Base-by-base conservation (phyloP, 2,888 invertebrate species). In the Idaea dimidiata region DNA sequence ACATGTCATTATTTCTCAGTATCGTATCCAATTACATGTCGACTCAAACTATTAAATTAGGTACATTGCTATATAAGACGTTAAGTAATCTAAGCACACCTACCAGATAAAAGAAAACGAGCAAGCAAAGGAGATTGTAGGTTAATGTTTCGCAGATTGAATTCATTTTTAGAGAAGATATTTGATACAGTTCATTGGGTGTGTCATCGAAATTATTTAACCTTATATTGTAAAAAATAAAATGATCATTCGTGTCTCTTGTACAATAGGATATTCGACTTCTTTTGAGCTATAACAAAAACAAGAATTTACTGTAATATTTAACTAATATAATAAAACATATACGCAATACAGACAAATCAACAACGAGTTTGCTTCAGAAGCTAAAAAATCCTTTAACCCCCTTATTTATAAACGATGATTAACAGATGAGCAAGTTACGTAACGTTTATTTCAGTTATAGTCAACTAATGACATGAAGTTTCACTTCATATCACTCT, bases 151-250 rank as follows among this genome's bases (percentile, higher is more conserved):
- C 58, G 59, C 64, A 62, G 62, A 64, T 62, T 64, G 66, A 64
- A 66, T 64, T 66, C 62, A 62, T 64, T 66, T 65, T 66, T 64
- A 65, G 63, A 65, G 59, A 64, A 59, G 59, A 63, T 16, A 32
- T 60, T 59, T 55, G 58, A 60, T 59, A 61, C 59, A 24, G 24
- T 24, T 24, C 1, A 24, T 1, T 24, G 24, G 24, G 24, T 24
- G 24, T 24, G 24, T 24, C 24, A 3, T 24, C 24, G 5, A 3
- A 18, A 62, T 62, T 31, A 66, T 64, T 64, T 64, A 55, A 18
- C 43, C 14, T 43, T 43, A 8, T 43, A 43, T 14, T 43, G 10
- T 43, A 43, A 14, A 43, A 43, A 33, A 5, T 5, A 5, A 33
- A 43, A 43, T 43, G 7, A 24, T 24, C 24, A 24, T 24, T 24